phyloP scores from a whole-genome alignment of 2,113 vertebrate species.

The Proterorhinus semilunaris region DNA sequence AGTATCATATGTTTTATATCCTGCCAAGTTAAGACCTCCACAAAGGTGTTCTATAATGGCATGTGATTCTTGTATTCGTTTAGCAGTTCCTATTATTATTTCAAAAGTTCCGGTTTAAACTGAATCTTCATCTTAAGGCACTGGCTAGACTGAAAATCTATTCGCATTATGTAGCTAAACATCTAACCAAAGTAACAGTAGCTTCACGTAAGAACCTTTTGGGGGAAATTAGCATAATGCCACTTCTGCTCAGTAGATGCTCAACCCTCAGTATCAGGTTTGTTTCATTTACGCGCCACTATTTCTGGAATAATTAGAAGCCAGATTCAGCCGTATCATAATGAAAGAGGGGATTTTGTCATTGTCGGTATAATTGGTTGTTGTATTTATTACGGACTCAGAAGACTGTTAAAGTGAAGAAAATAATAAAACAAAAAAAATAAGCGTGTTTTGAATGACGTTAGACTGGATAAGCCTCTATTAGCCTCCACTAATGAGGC shows the following conservation, averaged over 20 bases:
- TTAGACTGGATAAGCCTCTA: constrained; percentile 7
- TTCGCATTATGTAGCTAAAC: too few species aligned
- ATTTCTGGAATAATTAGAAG: constrained; percentile 48
- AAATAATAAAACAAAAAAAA: constrained; percentile 21
- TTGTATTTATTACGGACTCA: constrained; percentile 49
- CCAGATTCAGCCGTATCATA: constrained; percentile 6
- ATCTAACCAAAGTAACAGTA: not conserved
- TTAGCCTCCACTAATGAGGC: constrained; percentile 17
- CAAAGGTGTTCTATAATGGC: too few species aligned
- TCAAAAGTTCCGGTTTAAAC: too few species aligned
- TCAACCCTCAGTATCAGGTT: constrained; percentile 19
- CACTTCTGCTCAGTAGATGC: not conserved
- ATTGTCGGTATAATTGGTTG: constrained; percentile 68
- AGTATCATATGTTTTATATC: too few species aligned
- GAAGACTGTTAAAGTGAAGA: constrained; percentile 24
- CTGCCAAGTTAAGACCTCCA: too few species aligned
- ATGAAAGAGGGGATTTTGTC: constrained; percentile 43
- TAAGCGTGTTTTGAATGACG: constrained; percentile 51
- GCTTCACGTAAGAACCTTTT: not conserved
- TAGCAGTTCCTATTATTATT: too few species aligned
- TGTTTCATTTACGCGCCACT: constrained; percentile 40
- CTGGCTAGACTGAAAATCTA: too few species aligned
- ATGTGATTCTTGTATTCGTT: too few species aligned
- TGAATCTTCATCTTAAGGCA: too few species aligned
- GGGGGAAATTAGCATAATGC: not conserved